phyloP scores from a whole-genome alignment of 1,140 invertebrate species.

The Thaumatotibia leucotreta region DNA sequence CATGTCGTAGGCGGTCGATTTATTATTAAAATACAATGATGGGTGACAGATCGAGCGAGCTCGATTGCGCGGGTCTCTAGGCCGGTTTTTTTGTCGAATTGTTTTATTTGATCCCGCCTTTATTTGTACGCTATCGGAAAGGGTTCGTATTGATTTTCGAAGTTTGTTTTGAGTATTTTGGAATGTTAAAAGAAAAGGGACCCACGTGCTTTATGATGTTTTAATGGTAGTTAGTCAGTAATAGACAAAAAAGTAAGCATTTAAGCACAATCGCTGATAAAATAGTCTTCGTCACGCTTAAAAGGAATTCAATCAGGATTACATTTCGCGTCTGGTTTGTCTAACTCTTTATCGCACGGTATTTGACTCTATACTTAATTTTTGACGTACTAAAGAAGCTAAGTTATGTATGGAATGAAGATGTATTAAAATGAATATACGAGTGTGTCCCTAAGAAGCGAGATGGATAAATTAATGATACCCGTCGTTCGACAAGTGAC shows the following conservation, averaged over 20 bases:
- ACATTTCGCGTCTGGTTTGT: background rate
- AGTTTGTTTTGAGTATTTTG: conserved; percentile 64
- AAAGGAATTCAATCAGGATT: background rate
- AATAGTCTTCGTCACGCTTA: background rate
- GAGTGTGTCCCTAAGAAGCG: background rate
- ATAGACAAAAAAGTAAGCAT: background rate
- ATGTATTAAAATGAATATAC: background rate
- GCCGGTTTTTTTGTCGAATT: conserved; percentile 45
- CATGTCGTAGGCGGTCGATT: conserved; percentile 35
- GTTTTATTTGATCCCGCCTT: conserved; percentile 55
- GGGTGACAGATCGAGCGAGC: conserved; percentile 61
- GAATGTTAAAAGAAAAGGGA: conserved; percentile 21
- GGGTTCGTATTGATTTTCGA: conserved; percentile 70
- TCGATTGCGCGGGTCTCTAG: conserved; percentile 49
- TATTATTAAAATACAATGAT: conserved; percentile 62
- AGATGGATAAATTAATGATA: conserved; percentile 43
- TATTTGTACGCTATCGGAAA: conserved; percentile 65
- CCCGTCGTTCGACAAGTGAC: conserved; percentile 45
- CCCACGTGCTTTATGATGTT: background rate
- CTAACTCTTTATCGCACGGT: background rate
- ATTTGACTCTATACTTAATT: background rate
- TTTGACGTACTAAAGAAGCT: background rate
- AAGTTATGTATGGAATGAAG: background rate
- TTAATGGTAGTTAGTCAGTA: conserved; percentile 2
- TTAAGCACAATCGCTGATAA: background rate